A percentile compares a stretch with the other conserved stretches of the same genome.
Evolutionary conservation across 2,888 invertebrate genomes (phyloP).

Genomic region (Acheta domesticus): DNA sequence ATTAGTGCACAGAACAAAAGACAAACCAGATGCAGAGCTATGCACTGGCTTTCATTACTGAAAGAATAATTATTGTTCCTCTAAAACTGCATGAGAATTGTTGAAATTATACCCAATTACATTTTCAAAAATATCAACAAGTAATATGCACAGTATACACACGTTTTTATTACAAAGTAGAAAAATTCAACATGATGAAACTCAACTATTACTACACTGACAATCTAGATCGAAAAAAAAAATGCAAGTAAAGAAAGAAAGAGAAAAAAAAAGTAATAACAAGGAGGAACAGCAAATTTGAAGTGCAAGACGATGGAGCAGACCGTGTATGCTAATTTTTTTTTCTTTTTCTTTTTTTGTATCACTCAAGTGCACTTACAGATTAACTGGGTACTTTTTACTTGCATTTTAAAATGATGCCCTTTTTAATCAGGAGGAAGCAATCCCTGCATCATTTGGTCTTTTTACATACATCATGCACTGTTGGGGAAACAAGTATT

Average conservation of each 20-base stretch:
- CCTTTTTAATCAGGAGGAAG: conserved; percentile 18
- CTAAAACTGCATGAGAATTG: too few relatives aligned
- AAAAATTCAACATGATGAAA: background rate
- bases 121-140: background rate
- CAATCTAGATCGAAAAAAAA: background rate
- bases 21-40: background rate
- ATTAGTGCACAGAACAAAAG: background rate
- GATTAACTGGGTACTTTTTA: conserved; percentile 26
- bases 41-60: background rate
- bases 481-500: background rate
- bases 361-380: conserved; percentile 30
- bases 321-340: conserved; percentile 22
- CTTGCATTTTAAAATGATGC: background rate
- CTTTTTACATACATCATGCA: conserved; percentile 21
- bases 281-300: background rate
- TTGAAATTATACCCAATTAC: background rate
- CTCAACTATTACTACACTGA: background rate
- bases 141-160: background rate
- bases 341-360: too few relatives aligned
- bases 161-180: background rate
- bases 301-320: conserved; percentile 26
- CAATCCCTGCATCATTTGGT: background rate
- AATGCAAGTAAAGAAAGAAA: background rate
- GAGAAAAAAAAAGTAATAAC: background rate
- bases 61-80: too few relatives aligned